Percentiles rank a stretch among this genome's conserved stretches.
Conservation (phyloP, 2,113 vertebrate species). For the Alligator sinensis region DNA sequence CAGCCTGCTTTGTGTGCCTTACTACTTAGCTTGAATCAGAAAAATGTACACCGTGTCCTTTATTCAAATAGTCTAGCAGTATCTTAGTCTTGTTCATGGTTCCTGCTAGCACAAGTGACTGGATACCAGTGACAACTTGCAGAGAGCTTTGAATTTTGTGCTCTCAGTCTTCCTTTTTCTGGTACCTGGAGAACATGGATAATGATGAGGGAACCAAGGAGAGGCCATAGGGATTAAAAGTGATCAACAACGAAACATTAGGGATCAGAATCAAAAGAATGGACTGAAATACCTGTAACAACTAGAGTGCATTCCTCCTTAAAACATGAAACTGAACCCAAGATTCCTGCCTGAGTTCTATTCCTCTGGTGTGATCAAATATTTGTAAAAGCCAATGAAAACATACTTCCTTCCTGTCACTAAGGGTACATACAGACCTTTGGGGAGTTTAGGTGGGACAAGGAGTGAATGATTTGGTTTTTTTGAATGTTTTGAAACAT, state of each 20-base stretch:
- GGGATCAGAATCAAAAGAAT: neutral
- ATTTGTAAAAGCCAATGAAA: neutral
- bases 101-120: neutral
- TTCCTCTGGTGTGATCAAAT: neutral
- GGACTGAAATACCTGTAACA: neutral
- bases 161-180: neutral
- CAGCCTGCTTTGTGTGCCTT: neutral
- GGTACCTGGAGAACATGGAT: neutral
- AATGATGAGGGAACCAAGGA: neutral
- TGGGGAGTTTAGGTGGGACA: neutral
- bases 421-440: no score
- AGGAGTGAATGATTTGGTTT: neutral
- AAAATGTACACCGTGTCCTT: conserved; percentile 24
- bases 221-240: neutral
- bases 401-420: neutral
- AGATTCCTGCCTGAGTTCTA: neutral
- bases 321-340: neutral
- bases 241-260: neutral
- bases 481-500: neutral
- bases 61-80: neutral
- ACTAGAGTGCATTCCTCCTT: neutral
- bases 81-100: neutral
- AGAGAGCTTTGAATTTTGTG: neutral
- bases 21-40: conserved; percentile 8
- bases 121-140: neutral